Percentiles rank a stretch among this genome's conserved stretches.
Evolutionary conservation across 2,113 vertebrate species (phyloP).

Genomic region (Phaethon lepturus): DNA sequence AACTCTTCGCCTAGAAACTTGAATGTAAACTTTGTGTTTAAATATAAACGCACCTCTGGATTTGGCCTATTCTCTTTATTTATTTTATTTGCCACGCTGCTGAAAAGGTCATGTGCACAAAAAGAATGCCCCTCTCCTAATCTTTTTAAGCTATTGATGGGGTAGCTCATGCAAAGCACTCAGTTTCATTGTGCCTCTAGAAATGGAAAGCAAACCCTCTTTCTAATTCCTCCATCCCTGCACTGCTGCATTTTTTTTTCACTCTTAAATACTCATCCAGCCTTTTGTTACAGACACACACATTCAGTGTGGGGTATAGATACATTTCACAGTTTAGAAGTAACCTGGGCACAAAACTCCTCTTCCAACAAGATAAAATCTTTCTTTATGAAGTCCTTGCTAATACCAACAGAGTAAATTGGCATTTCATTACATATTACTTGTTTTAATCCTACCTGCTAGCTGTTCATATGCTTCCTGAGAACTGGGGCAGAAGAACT

Average conservation of each 20-base stretch:
- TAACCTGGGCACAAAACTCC: neutral
- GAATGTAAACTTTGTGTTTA: conserved; percentile 50
- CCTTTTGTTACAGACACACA: neutral
- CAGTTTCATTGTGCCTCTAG: neutral
- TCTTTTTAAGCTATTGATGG: neutral
- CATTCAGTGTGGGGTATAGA: neutral
- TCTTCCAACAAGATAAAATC: neutral
- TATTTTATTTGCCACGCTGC: conserved; percentile 41
- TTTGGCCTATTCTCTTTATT: neutral
- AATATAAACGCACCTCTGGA: conserved; percentile 46
- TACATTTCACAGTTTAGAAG: neutral
- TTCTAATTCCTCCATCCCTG: neutral
- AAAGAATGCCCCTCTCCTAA: neutral
- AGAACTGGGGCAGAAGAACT: neutral
- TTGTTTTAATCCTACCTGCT: neutral
- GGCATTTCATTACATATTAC: neutral
- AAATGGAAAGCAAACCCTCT: conserved; percentile 11
- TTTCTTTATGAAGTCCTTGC: neutral
- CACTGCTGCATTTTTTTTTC: neutral
- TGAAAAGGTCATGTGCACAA: neutral
- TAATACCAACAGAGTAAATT: neutral
- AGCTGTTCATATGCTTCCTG: neutral
- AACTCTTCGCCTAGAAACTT: conserved; percentile 39
- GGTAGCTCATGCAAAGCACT: conserved; percentile 8
- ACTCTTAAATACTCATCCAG: neutral